These are phyloP conservation scores for Mesorhabditis spiculigera DNA, from an alignment of 2,888 invertebrate species.

Conservation along the genomic window DNA sequence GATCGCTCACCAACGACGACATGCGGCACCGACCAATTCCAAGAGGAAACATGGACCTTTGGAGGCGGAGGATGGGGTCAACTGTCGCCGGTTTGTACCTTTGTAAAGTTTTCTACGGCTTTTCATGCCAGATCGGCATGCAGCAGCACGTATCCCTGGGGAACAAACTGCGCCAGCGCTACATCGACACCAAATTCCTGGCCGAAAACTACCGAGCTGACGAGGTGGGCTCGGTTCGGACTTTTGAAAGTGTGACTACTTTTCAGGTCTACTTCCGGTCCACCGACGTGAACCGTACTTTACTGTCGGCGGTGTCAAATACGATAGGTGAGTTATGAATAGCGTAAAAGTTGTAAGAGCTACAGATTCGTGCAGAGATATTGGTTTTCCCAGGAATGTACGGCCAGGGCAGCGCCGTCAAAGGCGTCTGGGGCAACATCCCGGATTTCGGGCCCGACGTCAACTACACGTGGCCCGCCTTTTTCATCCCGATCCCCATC, in stretches of 20 bases:
- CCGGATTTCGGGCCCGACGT: constrained; percentile 22
- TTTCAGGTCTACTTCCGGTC: constrained; percentile 69
- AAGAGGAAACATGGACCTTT: constrained; percentile 33
- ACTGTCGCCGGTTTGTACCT: constrained; percentile 28
- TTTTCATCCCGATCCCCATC: constrained; percentile 25
- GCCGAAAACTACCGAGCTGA: constrained; percentile 65
- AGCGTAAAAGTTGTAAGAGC: constrained; percentile 15
- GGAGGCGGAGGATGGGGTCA: constrained; percentile 42
- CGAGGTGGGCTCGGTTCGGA: constrained; percentile 19
- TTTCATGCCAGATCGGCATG: constrained; percentile 23
- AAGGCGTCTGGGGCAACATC: not conserved
- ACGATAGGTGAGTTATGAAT: constrained; percentile 25
- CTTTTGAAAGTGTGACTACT: not conserved
- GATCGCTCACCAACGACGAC: constrained; percentile 43
- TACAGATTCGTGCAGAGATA: not conserved
- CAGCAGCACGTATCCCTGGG: constrained; percentile 73
- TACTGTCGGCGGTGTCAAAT: constrained; percentile 63
- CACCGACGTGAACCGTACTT: constrained; percentile 80
- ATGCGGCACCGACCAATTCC: constrained; percentile 28
- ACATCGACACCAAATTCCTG: constrained; percentile 67
- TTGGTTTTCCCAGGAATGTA: constrained; percentile 19
- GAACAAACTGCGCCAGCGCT: constrained; percentile 72
- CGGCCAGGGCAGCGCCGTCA: constrained; percentile 8
- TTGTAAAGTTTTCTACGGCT: constrained; percentile 61
- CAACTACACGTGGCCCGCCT: constrained; percentile 18